Conservation (phyloP, 2,888 invertebrate species). For the Acanthopleura granulata region DNA sequence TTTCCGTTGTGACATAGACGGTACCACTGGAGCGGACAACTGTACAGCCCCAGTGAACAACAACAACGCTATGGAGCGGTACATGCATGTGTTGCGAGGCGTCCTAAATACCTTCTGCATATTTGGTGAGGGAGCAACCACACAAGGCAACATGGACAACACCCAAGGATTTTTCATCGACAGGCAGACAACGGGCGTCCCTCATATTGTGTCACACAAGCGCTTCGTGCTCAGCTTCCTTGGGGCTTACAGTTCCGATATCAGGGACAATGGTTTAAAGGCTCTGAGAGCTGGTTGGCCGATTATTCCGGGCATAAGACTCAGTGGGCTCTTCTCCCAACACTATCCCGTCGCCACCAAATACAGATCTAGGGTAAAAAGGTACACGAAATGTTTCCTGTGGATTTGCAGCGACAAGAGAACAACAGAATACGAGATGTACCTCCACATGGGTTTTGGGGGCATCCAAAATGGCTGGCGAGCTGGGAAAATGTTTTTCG, state of each 20-base stretch:
- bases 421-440: slow-evolving; percentile 25
- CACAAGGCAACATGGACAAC: slow-evolving; percentile 25
- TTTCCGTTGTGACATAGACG: slow-evolving; percentile 28
- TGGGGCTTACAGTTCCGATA: slow-evolving; percentile 23
- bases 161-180: slow-evolving; percentile 25
- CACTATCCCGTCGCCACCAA: slow-evolving; percentile 32
- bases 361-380: slow-evolving; percentile 21
- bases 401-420: slow-evolving; percentile 15
- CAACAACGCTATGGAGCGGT: slow-evolving; percentile 19
- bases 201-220: slow-evolving; percentile 13
- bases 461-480: slow-evolving; percentile 27
- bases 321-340: slow-evolving; percentile 24
- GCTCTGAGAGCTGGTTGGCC: slow-evolving; percentile 27
- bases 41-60: slow-evolving; percentile 25
- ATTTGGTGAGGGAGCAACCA: slow-evolving; percentile 24
- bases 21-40: slow-evolving; percentile 22
- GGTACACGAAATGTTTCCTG: slow-evolving; percentile 19
- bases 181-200: slow-evolving; percentile 17
- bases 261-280: slow-evolving; percentile 19
- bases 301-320: slow-evolving; percentile 25
- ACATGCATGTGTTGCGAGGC: slow-evolving; percentile 20
- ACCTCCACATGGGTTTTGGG: slow-evolving; percentile 31
- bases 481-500: slow-evolving; percentile 26
- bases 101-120: slow-evolving; percentile 27
- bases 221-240: slow-evolving; percentile 19